Conservation (phyloP, 1,140 invertebrate species). For the Rhopalosiphum padi region DNA sequence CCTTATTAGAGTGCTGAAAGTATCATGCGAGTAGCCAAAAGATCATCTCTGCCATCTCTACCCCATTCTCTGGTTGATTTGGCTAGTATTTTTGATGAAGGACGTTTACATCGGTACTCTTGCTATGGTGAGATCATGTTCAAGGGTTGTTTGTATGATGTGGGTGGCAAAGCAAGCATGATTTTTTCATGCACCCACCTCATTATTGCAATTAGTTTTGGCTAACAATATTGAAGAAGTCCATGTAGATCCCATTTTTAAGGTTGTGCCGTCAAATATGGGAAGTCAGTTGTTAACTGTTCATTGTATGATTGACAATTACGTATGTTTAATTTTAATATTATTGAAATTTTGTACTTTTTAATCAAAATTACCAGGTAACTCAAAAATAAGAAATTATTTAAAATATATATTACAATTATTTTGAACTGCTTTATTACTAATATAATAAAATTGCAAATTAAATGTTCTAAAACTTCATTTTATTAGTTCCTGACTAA, state of each 20-base stretch:
- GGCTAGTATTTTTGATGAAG: background rate
- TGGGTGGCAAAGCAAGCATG: background rate
- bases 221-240: background rate
- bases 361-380: no score
- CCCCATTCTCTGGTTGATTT: background rate
- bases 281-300: background rate
- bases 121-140: background rate
- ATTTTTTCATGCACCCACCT: background rate
- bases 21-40: background rate
- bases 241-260: background rate
- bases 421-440: no score
- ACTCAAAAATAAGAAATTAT: no score
- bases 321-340: background rate
- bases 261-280: background rate
- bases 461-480: no score
- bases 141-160: background rate
- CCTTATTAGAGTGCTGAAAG: no score
- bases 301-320: slow-evolving; percentile 12
- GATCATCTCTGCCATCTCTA: background rate
- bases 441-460: no score
- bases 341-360: no score
- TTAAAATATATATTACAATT: no score
- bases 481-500: no score
- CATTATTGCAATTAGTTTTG: background rate
- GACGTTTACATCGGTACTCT: background rate